These are phyloP conservation scores for Chloroceryle inda DNA, from an alignment of 2,797 vertebrate genomes.

Conservation along the genomic window DNA sequence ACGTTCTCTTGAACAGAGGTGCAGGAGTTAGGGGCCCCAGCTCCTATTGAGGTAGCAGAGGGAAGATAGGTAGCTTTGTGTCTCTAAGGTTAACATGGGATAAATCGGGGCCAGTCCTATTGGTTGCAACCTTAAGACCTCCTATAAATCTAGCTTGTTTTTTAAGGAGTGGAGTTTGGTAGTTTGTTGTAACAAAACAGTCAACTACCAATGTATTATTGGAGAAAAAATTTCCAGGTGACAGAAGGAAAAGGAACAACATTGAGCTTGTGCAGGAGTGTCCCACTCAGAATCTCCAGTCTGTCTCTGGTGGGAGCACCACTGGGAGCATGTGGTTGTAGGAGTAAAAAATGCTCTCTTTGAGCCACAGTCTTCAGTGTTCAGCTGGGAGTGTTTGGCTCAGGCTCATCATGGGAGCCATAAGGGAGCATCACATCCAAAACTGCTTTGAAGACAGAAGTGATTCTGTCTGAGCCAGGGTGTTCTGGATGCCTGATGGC, in stretches of 20 bases:
- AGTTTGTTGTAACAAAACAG: neutral
- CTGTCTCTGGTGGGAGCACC: neutral
- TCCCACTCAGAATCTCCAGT: neutral
- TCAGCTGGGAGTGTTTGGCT: constrained; percentile 31
- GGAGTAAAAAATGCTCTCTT: neutral
- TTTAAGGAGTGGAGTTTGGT: neutral
- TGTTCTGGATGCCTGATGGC: neutral
- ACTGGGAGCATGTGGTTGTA: neutral
- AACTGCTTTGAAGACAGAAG: neutral
- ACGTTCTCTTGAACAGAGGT: neutral
- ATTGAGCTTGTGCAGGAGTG: neutral
- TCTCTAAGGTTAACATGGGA: neutral
- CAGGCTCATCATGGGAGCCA: neutral
- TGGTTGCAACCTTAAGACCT: neutral
- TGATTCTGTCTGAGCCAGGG: neutral
- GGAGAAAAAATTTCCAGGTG: neutral
- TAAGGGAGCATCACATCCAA: neutral
- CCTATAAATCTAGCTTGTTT: neutral
- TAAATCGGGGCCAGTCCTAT: neutral
- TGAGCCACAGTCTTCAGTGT: neutral
- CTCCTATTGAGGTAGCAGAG: neutral
- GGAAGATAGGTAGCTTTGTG: neutral
- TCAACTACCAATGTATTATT: neutral
- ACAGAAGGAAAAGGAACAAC: neutral
- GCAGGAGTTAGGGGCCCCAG: neutral